Percentiles rank a stretch among this genome's conserved stretches.
Evolutionary conservation across 1,140 invertebrate genomes (phyloP).

Genomic region (Ceratitis capitata): DNA sequence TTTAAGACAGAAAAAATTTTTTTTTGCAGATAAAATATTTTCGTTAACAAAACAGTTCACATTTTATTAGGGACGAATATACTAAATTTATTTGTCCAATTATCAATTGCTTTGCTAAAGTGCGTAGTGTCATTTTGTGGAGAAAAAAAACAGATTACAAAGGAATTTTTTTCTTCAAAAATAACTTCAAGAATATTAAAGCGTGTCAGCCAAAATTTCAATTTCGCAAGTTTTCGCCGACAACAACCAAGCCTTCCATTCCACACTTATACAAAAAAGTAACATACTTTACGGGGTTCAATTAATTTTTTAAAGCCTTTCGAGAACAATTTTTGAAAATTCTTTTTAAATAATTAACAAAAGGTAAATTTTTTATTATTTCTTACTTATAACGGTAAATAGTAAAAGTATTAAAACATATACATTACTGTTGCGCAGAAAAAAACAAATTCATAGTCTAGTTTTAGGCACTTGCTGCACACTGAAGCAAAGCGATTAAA

Average conservation of each 20-base stretch:
- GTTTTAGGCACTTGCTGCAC: not conserved
- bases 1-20: not conserved
- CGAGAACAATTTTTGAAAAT: no score
- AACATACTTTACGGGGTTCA: no score
- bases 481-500: constrained; percentile 24
- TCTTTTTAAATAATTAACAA: not conserved
- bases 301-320: no score
- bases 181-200: no score
- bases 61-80: no score
- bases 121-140: no score
- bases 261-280: no score
- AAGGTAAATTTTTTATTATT: not conserved
- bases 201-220: not conserved
- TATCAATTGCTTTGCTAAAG: constrained; percentile 2
- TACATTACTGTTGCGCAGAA: no score
- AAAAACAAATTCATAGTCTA: not conserved
- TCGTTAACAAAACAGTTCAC: not conserved
- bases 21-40: not conserved
- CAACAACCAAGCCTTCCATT: no score
- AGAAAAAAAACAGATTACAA: no score
- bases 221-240: not conserved
- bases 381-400: no score
- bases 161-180: not conserved
- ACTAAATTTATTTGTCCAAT: not conserved
- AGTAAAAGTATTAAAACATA: no score